A percentile compares a stretch with the other conserved stretches of the same genome.
Conservation (phyloP, 2,113 vertebrate species). For the Arenaria interpres region DNA sequence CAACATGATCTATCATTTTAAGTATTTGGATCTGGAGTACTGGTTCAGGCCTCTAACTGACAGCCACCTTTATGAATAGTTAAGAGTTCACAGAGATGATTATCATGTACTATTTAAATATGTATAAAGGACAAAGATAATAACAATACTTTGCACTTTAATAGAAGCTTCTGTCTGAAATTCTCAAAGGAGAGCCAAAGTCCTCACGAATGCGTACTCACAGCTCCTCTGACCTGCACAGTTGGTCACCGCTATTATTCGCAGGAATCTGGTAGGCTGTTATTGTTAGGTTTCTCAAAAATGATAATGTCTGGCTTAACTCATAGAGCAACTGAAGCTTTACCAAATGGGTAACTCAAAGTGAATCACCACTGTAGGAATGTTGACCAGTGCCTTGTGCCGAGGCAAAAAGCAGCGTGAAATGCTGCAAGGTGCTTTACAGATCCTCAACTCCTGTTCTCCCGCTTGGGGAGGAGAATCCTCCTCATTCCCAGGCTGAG, state of each 20-base stretch:
- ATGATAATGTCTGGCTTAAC: background rate
- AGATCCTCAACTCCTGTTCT: background rate
- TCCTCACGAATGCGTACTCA: constrained; percentile 26
- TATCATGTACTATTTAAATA: constrained; percentile 76
- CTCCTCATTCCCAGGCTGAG: background rate
- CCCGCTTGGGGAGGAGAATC: background rate
- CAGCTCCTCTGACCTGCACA: constrained; percentile 53
- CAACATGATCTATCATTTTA: constrained; percentile 59
- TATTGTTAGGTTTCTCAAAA: constrained; percentile 14
- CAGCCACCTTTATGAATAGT: constrained; percentile 75
- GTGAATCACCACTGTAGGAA: background rate
- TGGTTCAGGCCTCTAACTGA: constrained; percentile 64
- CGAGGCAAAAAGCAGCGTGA: background rate
- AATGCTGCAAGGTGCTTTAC: background rate
- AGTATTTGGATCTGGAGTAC: constrained; percentile 50
- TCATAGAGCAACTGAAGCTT: background rate
- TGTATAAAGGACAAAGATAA: constrained; percentile 75
- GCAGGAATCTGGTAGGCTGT: background rate
- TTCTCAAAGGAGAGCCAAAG: constrained; percentile 38
- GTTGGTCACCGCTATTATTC: constrained; percentile 36
- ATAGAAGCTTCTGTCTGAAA: constrained; percentile 65
- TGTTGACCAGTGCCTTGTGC: background rate
- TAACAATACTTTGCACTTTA: constrained; percentile 73
- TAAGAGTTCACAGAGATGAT: constrained; percentile 74
- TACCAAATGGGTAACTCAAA: background rate